Evolutionary conservation across 35 echinoderm and acorn worm genomes (phyloP), one percentile per base, ranked within the genome.

Genomic region (Stichopus chloronotus): DNA sequence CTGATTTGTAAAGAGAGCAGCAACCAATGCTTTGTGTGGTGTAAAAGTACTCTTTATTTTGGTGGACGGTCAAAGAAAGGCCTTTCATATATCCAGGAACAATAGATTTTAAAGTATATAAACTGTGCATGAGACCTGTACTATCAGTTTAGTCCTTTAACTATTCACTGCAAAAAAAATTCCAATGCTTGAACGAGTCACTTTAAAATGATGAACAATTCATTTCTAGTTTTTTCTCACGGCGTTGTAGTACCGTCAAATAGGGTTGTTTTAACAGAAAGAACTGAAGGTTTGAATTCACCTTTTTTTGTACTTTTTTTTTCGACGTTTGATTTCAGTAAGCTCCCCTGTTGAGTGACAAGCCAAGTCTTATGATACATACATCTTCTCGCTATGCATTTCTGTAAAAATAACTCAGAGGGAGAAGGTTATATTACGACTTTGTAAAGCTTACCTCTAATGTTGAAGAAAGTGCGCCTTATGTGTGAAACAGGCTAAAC

Each of bases 121-220:
- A 43, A 43, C 30, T 43, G 30, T 43, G 30, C 30, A 43, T 43
- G 30, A 43, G 30, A 43, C 30, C 30, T 43, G 30, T 43, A 43
- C 3, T 43, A 43, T 43, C 30, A 43, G 30, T 43, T 43, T 43
- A 3, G 30, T 43, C 30, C 30, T 43, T 43, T 43, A 43, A 43
- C 30, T 43, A 43, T 43, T n/a, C n/a, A n/a, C 0, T 43, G 30
- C 30, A 43, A 43, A 43, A 43, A 23, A 65, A 85, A 58, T 59
- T 57, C 56, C 52, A 85, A 85, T 58, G 82, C 54, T 85, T 25
- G 82, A 85, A 58, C 57, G 82, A 53, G 55, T 85, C 30, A 85
- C 82, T 58, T n/a, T 85, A 25, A 58, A 85, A 85, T 58, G 82
- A 85, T 85, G 82, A 85, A 85, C 82, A 85, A 85, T 85, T n/a